Evolutionary conservation across 2,113 vertebrate species (phyloP).

Genomic region (Psittacus erithacus): DNA sequence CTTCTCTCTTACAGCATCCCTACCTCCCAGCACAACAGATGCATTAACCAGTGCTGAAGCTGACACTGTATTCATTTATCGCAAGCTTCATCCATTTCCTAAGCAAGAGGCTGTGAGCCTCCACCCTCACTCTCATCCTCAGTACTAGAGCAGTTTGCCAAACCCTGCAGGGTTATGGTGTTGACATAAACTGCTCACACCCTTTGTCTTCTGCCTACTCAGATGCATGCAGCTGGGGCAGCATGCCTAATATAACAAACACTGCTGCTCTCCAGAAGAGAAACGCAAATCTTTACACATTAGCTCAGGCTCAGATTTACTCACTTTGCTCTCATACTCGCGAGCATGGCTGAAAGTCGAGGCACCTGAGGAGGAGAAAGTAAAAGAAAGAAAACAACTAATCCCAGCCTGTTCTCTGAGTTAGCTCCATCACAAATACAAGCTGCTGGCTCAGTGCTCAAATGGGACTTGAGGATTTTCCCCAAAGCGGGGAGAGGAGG

Average conservation of each 20-base stretch:
- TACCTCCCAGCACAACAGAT: not conserved
- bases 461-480: not conserved
- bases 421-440: not conserved
- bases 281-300: not conserved
- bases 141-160: not conserved
- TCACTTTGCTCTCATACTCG: conserved; percentile 41
- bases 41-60: not conserved
- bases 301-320: not conserved
- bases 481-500: not conserved
- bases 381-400: not conserved
- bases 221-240: not conserved
- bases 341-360: not conserved
- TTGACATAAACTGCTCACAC: not conserved
- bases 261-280: not conserved
- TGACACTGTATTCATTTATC: not conserved
- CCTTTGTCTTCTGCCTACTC: not conserved
- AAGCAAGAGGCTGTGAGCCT: not conserved
- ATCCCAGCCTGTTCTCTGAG: not conserved
- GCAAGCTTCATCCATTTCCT: not conserved
- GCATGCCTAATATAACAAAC: not conserved
- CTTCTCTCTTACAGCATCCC: not conserved
- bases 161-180: not conserved
- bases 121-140: not conserved
- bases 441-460: not conserved
- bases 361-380: conserved; percentile 24